Evolutionary conservation across 2,888 invertebrate genomes (phyloP).

Genomic region (Thalpophila matura): DNA sequence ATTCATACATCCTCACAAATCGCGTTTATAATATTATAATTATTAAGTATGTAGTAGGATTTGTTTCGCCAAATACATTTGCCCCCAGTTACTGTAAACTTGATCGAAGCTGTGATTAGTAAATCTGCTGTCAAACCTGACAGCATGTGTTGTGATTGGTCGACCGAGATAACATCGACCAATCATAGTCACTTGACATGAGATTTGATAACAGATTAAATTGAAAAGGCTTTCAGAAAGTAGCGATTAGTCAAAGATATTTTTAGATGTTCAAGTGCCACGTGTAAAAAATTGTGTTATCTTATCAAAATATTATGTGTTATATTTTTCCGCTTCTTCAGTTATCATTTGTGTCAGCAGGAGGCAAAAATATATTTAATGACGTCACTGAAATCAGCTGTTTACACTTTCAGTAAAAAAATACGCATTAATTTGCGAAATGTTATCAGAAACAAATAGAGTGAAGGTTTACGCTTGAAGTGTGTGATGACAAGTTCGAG

Average conservation of each 20-base stretch:
- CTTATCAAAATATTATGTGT: conserved; percentile 16
- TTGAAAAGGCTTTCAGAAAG: neutral
- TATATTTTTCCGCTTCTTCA: conserved; percentile 25
- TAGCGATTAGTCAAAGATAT: neutral
- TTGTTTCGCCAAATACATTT: too few relatives aligned
- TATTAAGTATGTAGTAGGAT: too few relatives aligned
- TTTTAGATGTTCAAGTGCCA: neutral
- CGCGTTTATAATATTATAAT: too few relatives aligned
- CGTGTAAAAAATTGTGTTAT: conserved; percentile 4
- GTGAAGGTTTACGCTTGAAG: conserved; percentile 1
- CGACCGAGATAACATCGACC: too few relatives aligned
- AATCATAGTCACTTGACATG: too few relatives aligned
- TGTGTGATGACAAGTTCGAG: neutral
- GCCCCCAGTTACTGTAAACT: too few relatives aligned
- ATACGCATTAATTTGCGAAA: conserved; percentile 33
- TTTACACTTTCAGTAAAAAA: conserved; percentile 21
- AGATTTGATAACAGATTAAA: too few relatives aligned
- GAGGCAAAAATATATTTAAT: conserved; percentile 15
- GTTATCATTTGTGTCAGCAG: neutral
- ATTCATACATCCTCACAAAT: too few relatives aligned
- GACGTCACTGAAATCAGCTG: conserved; percentile 40
- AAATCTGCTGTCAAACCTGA: too few relatives aligned
- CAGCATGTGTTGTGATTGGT: too few relatives aligned
- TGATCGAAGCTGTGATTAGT: too few relatives aligned
- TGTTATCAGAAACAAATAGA: conserved; percentile 30